phyloP scores from a whole-genome alignment of 2,797 vertebrate genomes.

The Lates japonicus region DNA sequence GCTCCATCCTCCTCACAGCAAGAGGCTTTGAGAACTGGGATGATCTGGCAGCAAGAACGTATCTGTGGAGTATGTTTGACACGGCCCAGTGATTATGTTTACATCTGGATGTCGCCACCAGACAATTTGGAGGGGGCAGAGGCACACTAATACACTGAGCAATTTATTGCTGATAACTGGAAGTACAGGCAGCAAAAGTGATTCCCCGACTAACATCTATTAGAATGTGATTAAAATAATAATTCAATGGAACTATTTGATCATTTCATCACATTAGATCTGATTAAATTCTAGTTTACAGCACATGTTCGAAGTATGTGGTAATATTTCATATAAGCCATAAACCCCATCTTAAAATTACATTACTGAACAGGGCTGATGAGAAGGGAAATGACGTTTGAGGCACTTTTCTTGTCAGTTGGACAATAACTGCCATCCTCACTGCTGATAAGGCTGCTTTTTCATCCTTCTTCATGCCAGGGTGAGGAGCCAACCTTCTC shows the following conservation, averaged over 20 bases:
- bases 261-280: constrained; percentile 24
- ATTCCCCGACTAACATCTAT: neutral
- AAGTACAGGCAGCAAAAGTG: neutral
- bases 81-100: constrained; percentile 47
- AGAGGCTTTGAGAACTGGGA: constrained; percentile 55
- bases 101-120: constrained; percentile 51
- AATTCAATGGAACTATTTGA: constrained; percentile 5
- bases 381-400: constrained; percentile 48
- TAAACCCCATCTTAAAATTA: constrained; percentile 41
- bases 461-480: constrained; percentile 61
- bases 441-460: constrained; percentile 24
- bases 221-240: constrained; percentile 23
- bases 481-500: constrained; percentile 60
- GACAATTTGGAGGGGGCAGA: constrained; percentile 18
- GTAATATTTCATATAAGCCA: neutral
- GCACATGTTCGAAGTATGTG: constrained; percentile 1
- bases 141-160: neutral
- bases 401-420: constrained; percentile 71
- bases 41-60: constrained; percentile 30
- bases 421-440: constrained; percentile 56
- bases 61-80: constrained; percentile 43
- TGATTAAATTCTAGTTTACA: constrained; percentile 25
- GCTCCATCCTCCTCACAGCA: no score
- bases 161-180: constrained; percentile 15
- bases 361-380: constrained; percentile 26